These are phyloP conservation scores for Drosophila orosa DNA, from an alignment of 1,140 invertebrate genomes.

Conservation along the genomic window DNA sequence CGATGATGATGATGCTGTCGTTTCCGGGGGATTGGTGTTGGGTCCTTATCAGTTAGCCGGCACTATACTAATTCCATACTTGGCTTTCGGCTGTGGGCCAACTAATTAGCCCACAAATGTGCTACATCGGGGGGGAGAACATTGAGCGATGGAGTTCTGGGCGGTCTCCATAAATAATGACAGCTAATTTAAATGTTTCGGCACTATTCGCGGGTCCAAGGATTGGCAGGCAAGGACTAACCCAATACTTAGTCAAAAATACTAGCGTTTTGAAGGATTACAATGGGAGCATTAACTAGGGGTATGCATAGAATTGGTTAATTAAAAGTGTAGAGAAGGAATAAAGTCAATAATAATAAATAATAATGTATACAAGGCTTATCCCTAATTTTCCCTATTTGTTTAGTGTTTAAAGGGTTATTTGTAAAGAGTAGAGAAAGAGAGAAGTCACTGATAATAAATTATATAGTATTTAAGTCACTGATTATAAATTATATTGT, in stretches of 20 bases:
- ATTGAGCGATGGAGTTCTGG: not conserved
- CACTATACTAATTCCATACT: constrained; percentile 28
- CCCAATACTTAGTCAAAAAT: not conserved
- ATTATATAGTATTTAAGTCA: too few species aligned
- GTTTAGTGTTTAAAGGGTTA: not conserved
- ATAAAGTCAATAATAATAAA: not conserved
- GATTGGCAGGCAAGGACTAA: not conserved
- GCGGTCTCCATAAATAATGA: constrained; percentile 33
- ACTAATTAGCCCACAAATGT: constrained; percentile 60
- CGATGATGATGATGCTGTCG: constrained; percentile 43
- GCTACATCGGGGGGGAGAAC: constrained; percentile 10
- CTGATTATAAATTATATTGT: too few species aligned
- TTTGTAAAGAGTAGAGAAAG: not conserved
- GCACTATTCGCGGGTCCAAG: not conserved
- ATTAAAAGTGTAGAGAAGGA: not conserved
- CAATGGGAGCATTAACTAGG: too few species aligned
- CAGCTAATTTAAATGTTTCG: constrained; percentile 40
- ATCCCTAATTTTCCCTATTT: not conserved
- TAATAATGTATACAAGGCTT: not conserved
- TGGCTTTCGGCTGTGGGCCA: constrained; percentile 28
- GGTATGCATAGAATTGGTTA: not conserved
- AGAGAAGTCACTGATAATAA: not conserved
- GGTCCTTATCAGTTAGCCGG: constrained; percentile 31
- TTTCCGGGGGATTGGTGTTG: not conserved
- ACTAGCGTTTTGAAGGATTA: not conserved